Percentiles rank a stretch among this genome's conserved stretches.
These are phyloP conservation scores for Netelia inedita DNA, from an alignment of 2,888 invertebrate species.

Conservation along the genomic window DNA sequence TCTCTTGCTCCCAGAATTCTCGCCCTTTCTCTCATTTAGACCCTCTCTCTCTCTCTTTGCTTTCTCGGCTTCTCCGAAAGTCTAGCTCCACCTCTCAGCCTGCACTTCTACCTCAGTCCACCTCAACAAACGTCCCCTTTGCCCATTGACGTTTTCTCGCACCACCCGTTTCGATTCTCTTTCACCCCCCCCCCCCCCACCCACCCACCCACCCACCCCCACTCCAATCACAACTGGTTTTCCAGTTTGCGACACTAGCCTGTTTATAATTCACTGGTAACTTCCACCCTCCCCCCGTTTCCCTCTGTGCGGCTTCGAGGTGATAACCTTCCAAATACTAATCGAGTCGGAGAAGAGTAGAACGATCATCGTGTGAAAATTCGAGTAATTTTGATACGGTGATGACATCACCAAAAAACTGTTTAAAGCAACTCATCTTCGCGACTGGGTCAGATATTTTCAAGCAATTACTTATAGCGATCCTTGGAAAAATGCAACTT, in stretches of 20 bases:
- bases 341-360: neutral
- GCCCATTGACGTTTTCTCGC: constrained; percentile 30
- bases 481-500: neutral
- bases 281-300: neutral
- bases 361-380: neutral
- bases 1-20: constrained; percentile 34
- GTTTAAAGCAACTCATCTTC: constrained; percentile 31
- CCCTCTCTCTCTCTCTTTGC: constrained; percentile 5
- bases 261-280: constrained; percentile 12
- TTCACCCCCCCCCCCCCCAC: constrained; percentile 9
- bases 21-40: constrained; percentile 58
- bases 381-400: constrained; percentile 9
- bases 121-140: constrained; percentile 32
- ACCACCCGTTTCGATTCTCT: neutral
- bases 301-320: neutral
- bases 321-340: neutral
- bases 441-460: constrained; percentile 37
- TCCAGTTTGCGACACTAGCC: constrained; percentile 17
- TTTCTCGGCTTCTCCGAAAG: constrained; percentile 36
- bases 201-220: neutral
- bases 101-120: constrained; percentile 25
- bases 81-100: constrained; percentile 11
- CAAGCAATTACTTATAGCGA: constrained; percentile 34
- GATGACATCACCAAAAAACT: constrained; percentile 15
- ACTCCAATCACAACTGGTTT: constrained; percentile 48